Evolutionary conservation across 2,797 vertebrate species (phyloP), one percentile per base, ranked within the genome.

Genomic region (Momotus momota): DNA sequence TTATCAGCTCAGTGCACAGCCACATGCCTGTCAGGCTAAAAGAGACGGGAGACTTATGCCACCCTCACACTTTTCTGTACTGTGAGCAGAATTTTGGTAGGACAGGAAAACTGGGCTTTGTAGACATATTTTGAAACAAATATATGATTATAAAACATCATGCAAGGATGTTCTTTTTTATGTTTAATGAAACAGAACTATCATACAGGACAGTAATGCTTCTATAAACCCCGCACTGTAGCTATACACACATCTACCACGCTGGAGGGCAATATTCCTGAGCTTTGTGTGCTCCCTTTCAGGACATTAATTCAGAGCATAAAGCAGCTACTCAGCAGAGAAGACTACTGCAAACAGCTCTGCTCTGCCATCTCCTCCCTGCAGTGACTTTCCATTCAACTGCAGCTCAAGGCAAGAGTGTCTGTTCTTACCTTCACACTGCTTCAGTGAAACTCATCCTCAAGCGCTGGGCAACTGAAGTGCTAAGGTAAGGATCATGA

Each of bases 1-100:
- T 95, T 93, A 90, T 74, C 81, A 91, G 33, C 81, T 93, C 65
- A 31, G 49, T 71, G 57, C 72, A 43, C 45, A 86, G 82, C 65
- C 41, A 67, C 40, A 27, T 15, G 31, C 55, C 48, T 82, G 35
- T 85, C 87, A 96, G 65, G 31, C 41, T 78, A 90, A 73, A 91
- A 78, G 57, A 48, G 22, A 20, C 48, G 12, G 49, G 41, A 91
- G 89, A 70, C 27, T 78, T 88, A 70, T 8, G 35, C 35, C 66
- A 52, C 69, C 60, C 57, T 85, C 48, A 27, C 9, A 29, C 41
- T 80, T 86, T 29, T 66, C 46, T 61, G 84, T n/a, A 61, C 38
- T 67, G 29, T n/a, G 31, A 94, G 49, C 15, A 67, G 45, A 88
- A 86, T 52, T 94, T 82, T 31, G 75, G 33, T 40, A 81, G 48